A percentile compares a stretch with the other conserved stretches of the same genome.
Conservation (phyloP, 2,113 vertebrate species). For the pig (Sus scrofa) region DNA sequence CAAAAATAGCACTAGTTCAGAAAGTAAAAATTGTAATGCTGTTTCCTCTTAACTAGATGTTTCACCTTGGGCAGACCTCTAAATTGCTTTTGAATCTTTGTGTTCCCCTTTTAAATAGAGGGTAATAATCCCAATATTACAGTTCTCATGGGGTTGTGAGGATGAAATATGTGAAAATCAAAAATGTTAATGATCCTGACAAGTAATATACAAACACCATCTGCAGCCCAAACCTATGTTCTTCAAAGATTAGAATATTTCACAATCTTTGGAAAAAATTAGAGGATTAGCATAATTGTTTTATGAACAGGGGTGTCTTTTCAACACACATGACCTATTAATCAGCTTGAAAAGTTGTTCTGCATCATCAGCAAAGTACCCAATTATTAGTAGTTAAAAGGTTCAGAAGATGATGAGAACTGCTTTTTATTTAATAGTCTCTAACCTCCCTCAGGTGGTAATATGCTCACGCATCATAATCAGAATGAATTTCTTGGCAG, state of each 20-base stretch:
- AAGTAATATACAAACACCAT: conserved; percentile 59
- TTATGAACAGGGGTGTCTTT: conserved; percentile 44
- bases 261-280: conserved; percentile 63
- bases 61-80: conserved; percentile 68
- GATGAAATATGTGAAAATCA: conserved; percentile 67
- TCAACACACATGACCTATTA: conserved; percentile 67
- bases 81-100: conserved; percentile 47
- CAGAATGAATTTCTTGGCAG: conserved; percentile 51
- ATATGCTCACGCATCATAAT: background rate
- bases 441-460: conserved; percentile 43
- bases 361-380: conserved; percentile 61
- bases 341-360: conserved; percentile 59
- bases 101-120: conserved; percentile 53
- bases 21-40: conserved; percentile 61
- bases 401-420: conserved; percentile 32
- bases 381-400: conserved; percentile 64
- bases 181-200: conserved; percentile 63
- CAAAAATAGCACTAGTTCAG: conserved; percentile 11
- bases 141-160: conserved; percentile 42
- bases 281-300: conserved; percentile 70
- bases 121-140: conserved; percentile 35
- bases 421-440: conserved; percentile 37
- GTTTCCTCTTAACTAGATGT: conserved; percentile 33
- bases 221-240: conserved; percentile 61
- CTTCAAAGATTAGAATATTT: conserved; percentile 72